Conservation (phyloP, 1,140 invertebrate species). For the Rhagoletis zephyria region DNA sequence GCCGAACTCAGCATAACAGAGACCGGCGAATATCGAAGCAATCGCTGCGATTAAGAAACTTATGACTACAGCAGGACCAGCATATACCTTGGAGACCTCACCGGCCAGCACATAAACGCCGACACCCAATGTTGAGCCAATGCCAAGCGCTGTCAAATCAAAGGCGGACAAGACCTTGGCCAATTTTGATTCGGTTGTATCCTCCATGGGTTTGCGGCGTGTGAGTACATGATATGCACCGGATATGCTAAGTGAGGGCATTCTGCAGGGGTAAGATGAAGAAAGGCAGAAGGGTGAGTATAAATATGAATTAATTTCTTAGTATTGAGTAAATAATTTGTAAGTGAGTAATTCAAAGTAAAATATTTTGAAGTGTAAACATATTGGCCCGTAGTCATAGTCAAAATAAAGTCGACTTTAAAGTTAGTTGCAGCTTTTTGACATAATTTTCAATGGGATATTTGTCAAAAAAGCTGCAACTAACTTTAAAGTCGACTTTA, state of each 20-base stretch:
- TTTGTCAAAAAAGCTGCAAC: no score
- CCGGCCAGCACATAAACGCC: conserved; percentile 95
- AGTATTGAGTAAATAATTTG: no score
- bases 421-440: no score
- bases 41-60: conserved; percentile 91
- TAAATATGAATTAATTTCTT: no score
- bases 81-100: conserved; percentile 85
- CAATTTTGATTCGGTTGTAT: conserved; percentile 77
- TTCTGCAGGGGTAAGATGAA: conserved; percentile 57
- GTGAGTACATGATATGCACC: conserved; percentile 66
- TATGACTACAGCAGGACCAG: conserved; percentile 89
- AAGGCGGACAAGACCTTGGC: conserved; percentile 84
- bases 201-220: conserved; percentile 69
- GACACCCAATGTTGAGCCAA: conserved; percentile 90
- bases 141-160: conserved; percentile 86
- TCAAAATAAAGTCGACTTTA: no score
- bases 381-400: no score
- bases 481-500: no score
- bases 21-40: conserved; percentile 90
- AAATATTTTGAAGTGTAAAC: no score
- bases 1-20: conserved; percentile 91
- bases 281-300: no score
- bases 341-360: no score
- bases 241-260: conserved; percentile 66
- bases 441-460: no score